Evolutionary conservation across 2,888 invertebrate genomes (phyloP).

Genomic region (Poecilobothrus nobilitatus): DNA sequence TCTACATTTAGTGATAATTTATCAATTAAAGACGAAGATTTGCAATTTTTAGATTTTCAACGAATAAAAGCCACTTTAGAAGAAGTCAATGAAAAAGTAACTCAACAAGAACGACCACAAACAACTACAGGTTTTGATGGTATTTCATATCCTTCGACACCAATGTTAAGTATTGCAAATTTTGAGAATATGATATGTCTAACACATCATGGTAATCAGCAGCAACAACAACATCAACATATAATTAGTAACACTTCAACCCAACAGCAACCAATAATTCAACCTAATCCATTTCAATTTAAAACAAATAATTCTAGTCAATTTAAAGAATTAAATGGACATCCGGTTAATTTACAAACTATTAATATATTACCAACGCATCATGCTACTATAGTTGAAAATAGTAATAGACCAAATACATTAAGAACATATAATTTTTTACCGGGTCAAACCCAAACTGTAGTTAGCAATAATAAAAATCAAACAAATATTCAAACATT

Average conservation of each 20-base stretch:
- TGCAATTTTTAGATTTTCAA: background rate
- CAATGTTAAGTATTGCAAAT: slow-evolving; percentile 24
- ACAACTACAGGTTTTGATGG: slow-evolving; percentile 7
- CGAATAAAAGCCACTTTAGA: background rate
- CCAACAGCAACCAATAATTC: slow-evolving; percentile 20
- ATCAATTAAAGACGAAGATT: slow-evolving; percentile 20
- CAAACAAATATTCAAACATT: too few species aligned
- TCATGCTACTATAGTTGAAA: background rate
- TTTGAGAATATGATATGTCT: slow-evolving; percentile 21
- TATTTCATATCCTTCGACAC: slow-evolving; percentile 22
- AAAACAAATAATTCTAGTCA: background rate
- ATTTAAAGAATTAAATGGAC: background rate
- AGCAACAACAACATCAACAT: slow-evolving; percentile 9
- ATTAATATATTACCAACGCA: slow-evolving; percentile 19
- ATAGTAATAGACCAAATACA: background rate
- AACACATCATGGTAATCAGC: slow-evolving; percentile 11
- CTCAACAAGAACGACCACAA: background rate
- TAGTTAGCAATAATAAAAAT: too few species aligned
- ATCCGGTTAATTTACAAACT: slow-evolving; percentile 19
- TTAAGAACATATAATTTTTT: too few species aligned
- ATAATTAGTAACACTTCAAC: slow-evolving; percentile 18
- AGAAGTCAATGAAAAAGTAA: background rate
- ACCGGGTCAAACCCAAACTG: too few species aligned
- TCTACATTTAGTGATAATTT: slow-evolving; percentile 19
- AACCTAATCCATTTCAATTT: background rate